These are phyloP conservation scores for Paramormyrops hopkinsi DNA, from an alignment of 2,797 vertebrate genomes.

Conservation along the genomic window DNA sequence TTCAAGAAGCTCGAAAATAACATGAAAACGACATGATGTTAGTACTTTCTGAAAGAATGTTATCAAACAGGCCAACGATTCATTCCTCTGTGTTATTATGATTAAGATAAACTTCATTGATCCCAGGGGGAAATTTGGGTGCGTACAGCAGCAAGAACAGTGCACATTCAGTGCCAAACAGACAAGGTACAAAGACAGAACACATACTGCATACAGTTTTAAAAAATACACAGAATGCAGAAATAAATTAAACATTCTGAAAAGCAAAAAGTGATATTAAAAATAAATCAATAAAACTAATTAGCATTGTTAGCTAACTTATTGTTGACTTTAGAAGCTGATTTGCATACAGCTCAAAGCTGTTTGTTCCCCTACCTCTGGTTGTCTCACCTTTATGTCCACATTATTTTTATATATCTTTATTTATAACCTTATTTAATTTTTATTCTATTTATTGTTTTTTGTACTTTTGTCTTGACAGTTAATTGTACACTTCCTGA, in stretches of 20 bases:
- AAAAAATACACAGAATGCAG: neutral
- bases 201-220: neutral
- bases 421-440: neutral
- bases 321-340: neutral
- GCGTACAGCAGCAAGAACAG: neutral
- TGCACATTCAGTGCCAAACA: neutral
- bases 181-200: neutral
- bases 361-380: neutral
- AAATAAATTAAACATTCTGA: neutral
- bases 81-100: neutral
- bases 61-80: neutral
- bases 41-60: neutral
- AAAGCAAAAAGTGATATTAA: neutral
- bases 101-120: neutral
- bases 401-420: neutral
- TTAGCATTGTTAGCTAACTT: neutral
- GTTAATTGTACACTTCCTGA: neutral
- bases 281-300: neutral
- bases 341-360: neutral
- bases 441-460: neutral
- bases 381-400: neutral
- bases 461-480: neutral
- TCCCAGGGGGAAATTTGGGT: neutral
- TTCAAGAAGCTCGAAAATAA: neutral
- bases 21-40: neutral